A percentile compares a stretch with the other conserved stretches of the same genome.
Evolutionary conservation across 2,113 vertebrate species (phyloP).

Genomic region (Clarias gariepinus): DNA sequence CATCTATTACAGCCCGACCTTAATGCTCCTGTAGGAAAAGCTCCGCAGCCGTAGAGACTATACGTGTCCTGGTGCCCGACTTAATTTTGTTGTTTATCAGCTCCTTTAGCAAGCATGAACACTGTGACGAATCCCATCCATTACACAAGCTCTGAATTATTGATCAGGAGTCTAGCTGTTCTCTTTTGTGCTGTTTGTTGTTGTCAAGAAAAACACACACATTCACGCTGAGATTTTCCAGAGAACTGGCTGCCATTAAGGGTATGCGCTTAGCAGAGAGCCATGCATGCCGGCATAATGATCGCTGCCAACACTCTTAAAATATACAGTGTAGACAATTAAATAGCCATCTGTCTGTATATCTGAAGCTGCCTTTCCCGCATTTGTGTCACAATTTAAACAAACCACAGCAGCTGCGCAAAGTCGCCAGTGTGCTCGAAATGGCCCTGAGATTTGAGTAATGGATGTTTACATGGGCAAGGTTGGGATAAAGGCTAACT

Average conservation of each 20-base stretch:
- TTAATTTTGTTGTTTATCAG: neutral
- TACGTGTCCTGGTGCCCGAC: neutral
- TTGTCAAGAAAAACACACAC: neutral
- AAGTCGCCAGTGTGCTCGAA: conserved; percentile 5
- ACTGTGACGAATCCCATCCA: neutral
- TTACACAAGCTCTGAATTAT: conserved; percentile 36
- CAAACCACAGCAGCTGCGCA: conserved; percentile 38
- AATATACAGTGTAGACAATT: conserved; percentile 43
- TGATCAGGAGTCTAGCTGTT: neutral
- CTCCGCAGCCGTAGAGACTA: neutral
- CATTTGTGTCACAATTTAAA: conserved; percentile 37
- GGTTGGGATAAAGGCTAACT: neutral
- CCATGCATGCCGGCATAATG: conserved; percentile 40
- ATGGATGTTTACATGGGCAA: neutral
- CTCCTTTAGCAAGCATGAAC: conserved; percentile 8
- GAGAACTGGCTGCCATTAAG: neutral
- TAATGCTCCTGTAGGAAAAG: neutral
- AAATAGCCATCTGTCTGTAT: conserved; percentile 34
- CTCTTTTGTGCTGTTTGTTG: neutral
- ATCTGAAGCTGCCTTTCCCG: conserved; percentile 28
- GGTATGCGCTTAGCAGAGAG: conserved; percentile 11
- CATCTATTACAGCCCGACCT: neutral
- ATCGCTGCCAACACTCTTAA: conserved; percentile 27
- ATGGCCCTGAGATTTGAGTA: conserved; percentile 3
- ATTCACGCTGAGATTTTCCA: neutral